Percentiles rank a stretch among this genome's conserved stretches.
These are phyloP conservation scores for Avahi laniger DNA, from an alignment of 2,797 vertebrate genomes.

Conservation along the genomic window DNA sequence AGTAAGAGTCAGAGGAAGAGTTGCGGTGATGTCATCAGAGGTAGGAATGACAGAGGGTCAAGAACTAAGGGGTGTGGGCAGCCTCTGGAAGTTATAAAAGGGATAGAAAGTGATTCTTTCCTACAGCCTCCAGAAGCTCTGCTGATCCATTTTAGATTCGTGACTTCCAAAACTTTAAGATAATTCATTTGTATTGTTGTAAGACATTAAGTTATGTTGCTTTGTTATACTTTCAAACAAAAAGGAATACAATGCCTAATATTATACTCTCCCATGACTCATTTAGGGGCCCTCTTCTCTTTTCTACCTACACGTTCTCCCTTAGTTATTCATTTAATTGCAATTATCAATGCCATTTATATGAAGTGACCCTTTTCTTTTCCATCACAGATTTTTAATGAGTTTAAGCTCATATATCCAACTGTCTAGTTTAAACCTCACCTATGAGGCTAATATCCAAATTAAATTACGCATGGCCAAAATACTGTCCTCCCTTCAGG, in stretches of 20 bases:
- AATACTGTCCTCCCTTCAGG: not conserved
- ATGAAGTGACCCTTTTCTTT: not conserved
- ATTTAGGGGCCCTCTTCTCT: not conserved
- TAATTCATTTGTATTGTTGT: not conserved
- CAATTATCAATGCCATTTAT: not conserved
- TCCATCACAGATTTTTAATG: not conserved
- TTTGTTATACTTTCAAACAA: not conserved
- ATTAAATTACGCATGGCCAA: not conserved
- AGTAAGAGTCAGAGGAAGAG: not conserved
- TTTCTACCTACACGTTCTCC: rapidly evolving
- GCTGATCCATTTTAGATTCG: not conserved
- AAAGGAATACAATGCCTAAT: not conserved
- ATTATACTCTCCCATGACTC: not conserved
- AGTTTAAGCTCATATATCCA: not conserved
- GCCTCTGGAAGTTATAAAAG: not conserved
- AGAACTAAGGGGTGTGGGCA: not conserved
- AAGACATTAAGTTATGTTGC: not conserved
- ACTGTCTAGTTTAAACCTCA: not conserved
- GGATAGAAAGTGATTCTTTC: not conserved
- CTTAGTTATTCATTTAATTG: not conserved
- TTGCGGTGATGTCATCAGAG: not conserved
- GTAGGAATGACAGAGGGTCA: not conserved
- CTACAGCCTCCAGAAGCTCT: not conserved
- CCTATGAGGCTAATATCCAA: not conserved
- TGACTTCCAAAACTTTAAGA: not conserved